Conservation (phyloP, 2,888 invertebrate genomes). For the Diachrysia chrysitis region DNA sequence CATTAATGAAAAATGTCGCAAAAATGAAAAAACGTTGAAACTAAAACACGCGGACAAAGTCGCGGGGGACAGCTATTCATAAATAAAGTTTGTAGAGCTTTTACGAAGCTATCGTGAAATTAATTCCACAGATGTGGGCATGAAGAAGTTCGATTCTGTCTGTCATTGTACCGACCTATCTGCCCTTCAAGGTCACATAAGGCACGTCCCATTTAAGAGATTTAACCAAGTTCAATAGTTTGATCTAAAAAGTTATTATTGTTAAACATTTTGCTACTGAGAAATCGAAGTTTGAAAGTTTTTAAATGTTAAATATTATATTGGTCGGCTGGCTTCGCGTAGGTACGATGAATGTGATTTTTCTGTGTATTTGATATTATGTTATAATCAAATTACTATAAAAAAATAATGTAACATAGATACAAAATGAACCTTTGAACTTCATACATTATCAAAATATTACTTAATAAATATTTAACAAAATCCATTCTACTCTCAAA, state of each 20-base stretch:
- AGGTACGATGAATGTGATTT: neutral
- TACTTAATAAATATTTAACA: neutral
- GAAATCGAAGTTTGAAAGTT: conserved; percentile 2
- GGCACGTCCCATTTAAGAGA: conserved; percentile 32
- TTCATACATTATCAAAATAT: neutral
- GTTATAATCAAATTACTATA: too few relatives aligned
- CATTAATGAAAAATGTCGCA: too few relatives aligned
- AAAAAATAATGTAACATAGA: too few relatives aligned
- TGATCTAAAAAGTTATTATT: conserved; percentile 22
- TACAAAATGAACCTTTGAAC: too few relatives aligned
- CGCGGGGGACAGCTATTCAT: too few relatives aligned
- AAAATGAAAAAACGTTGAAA: too few relatives aligned
- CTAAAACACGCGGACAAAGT: too few relatives aligned
- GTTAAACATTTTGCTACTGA: conserved; percentile 13
- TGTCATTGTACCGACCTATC: conserved; percentile 37
- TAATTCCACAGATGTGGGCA: conserved; percentile 23
- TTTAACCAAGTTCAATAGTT: conserved; percentile 24
- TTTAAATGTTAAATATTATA: too few relatives aligned
- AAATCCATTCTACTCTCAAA: neutral
- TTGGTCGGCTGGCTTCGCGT: neutral
- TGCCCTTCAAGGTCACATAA: conserved; percentile 28
- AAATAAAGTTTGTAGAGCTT: neutral
- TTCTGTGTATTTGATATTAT: too few relatives aligned
- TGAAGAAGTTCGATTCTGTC: conserved; percentile 25
- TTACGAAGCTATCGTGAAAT: conserved; percentile 19